Evolutionary conservation across 53 echinoderm and acorn worm genomes (phyloP).

Genomic region (Paelopatides confundens): DNA sequence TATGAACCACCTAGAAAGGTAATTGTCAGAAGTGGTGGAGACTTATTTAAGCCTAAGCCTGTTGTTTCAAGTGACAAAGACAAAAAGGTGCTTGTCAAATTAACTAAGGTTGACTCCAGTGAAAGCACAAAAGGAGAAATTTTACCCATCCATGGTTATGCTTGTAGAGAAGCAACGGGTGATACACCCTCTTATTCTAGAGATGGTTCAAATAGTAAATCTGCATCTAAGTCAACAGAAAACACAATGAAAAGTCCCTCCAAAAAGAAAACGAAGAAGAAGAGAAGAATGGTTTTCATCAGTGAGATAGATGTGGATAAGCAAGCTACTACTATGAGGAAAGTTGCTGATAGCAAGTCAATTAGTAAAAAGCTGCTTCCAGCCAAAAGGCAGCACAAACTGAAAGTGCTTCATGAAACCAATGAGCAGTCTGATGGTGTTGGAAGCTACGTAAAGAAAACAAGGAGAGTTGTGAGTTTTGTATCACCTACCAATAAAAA

Average conservation of each 20-base stretch:
- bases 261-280: background rate
- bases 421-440: background rate
- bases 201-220: too few species aligned
- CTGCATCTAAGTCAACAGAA: too few species aligned
- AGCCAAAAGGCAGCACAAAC: background rate
- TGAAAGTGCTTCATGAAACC: background rate
- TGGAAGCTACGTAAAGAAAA: background rate
- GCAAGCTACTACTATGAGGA: background rate
- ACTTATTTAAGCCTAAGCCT: background rate
- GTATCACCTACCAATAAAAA: background rate
- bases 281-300: background rate
- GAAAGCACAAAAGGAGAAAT: background rate
- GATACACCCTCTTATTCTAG: too few species aligned
- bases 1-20: background rate
- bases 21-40: background rate
- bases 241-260: background rate
- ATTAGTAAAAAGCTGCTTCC: background rate
- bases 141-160: background rate
- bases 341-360: background rate
- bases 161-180: background rate
- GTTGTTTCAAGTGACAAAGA: background rate
- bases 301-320: background rate
- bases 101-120: background rate
- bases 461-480: background rate
- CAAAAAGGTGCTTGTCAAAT: background rate